Conservation (phyloP, 2,888 invertebrate genomes). For the Heliconius erato region DNA sequence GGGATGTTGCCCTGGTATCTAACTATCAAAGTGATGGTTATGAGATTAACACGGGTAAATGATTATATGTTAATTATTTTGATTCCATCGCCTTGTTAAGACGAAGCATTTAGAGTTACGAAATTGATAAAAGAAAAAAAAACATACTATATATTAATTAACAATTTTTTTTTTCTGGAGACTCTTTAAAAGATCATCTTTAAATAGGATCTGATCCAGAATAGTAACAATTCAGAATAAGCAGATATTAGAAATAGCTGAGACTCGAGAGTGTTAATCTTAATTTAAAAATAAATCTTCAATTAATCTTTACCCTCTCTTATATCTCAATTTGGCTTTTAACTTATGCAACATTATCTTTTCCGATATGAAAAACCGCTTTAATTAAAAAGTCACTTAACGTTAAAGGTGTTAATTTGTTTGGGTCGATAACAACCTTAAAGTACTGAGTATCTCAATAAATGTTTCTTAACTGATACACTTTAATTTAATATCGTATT, state of each 20-base stretch:
- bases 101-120: no score
- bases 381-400: slow-evolving; percentile 45
- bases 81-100: no score
- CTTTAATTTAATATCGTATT: neutral
- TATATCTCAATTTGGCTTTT: slow-evolving; percentile 44
- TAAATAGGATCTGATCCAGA: neutral
- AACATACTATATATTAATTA: neutral
- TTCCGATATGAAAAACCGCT: slow-evolving; percentile 43
- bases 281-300: slow-evolving; percentile 8
- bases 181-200: no score
- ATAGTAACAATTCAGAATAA: neutral
- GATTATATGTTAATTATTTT: neutral
- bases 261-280: slow-evolving; percentile 5
- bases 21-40: neutral
- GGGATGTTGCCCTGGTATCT: no score
- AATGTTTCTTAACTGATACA: slow-evolving; percentile 19
- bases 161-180: neutral
- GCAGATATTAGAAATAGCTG: neutral
- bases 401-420: slow-evolving; percentile 43
- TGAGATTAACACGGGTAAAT: no score
- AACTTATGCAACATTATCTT: slow-evolving; percentile 46
- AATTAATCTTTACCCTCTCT: slow-evolving; percentile 32
- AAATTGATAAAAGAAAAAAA: no score
- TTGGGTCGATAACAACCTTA: slow-evolving; percentile 29
- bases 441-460: slow-evolving; percentile 22